Percentiles rank a stretch among this genome's conserved stretches.
Conservation (phyloP, 2,113 vertebrate species). For the Eclectus roratus region DNA sequence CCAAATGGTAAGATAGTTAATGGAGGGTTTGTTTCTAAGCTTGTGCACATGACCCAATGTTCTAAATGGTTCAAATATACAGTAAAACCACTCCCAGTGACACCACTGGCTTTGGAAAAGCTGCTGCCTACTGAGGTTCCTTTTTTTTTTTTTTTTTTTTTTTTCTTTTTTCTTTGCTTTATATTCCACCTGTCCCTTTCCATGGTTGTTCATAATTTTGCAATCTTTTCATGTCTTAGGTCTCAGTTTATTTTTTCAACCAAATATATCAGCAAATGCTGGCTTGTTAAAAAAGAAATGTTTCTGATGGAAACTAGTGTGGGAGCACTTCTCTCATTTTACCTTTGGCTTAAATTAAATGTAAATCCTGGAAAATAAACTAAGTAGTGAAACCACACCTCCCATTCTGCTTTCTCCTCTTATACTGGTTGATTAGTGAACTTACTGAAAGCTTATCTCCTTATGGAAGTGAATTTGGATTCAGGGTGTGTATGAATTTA, state of each 20-base stretch:
- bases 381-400: not conserved
- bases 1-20: fast-evolving
- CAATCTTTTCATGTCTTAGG: not conserved
- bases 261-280: not conserved
- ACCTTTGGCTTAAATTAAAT: not conserved
- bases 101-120: not conserved
- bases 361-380: constrained; percentile 2
- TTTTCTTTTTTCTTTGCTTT: not conserved
- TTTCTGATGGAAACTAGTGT: not conserved
- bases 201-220: not conserved
- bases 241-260: not conserved
- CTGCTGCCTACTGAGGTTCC: not conserved
- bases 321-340: not conserved
- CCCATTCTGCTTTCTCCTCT: not conserved
- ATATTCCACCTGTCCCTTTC: not conserved
- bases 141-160: not conserved
- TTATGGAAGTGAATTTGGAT: constrained; percentile 28
- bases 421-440: not conserved
- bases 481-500: constrained; percentile 10
- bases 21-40: not conserved
- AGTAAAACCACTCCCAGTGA: not conserved
- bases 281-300: not conserved
- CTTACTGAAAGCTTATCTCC: constrained; percentile 29
- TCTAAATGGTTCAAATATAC: not conserved
- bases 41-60: not conserved